Evolutionary conservation across 35 echinoderm and acorn worm species (phyloP).

Genomic region (Eucidaris tribuloides): DNA sequence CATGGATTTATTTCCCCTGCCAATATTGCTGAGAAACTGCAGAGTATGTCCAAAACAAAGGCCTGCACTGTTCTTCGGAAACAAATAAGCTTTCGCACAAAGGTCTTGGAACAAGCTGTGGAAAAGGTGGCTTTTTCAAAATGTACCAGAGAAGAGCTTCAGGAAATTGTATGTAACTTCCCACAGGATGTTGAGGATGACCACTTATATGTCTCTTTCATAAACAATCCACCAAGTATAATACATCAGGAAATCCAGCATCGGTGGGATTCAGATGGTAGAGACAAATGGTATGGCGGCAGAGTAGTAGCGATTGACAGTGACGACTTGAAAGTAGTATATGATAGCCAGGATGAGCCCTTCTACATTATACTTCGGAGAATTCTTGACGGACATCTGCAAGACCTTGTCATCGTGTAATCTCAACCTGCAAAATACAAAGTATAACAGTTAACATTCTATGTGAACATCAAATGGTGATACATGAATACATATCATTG

Average conservation of each 20-base stretch:
- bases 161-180: neutral
- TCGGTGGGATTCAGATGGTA: neutral
- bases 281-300: neutral
- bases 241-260: neutral
- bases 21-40: too few relatives aligned
- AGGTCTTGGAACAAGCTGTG: neutral
- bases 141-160: neutral
- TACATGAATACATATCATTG: too few relatives aligned
- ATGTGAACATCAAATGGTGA: too few relatives aligned
- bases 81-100: neutral
- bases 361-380: neutral
- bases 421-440: too few relatives aligned
- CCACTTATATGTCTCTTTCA: neutral
- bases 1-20: too few relatives aligned
- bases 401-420: too few relatives aligned
- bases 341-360: neutral
- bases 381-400: neutral
- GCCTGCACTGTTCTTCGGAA: neutral
- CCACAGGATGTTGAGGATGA: neutral
- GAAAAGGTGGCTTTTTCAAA: neutral
- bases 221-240: neutral
- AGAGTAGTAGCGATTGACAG: neutral
- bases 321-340: neutral
- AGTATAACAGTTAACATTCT: too few relatives aligned
- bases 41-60: neutral